Evolutionary conservation across 2,888 invertebrate species (phyloP), one percentile per base, ranked within the genome.

Genomic region (Ephialtes manifestator): DNA sequence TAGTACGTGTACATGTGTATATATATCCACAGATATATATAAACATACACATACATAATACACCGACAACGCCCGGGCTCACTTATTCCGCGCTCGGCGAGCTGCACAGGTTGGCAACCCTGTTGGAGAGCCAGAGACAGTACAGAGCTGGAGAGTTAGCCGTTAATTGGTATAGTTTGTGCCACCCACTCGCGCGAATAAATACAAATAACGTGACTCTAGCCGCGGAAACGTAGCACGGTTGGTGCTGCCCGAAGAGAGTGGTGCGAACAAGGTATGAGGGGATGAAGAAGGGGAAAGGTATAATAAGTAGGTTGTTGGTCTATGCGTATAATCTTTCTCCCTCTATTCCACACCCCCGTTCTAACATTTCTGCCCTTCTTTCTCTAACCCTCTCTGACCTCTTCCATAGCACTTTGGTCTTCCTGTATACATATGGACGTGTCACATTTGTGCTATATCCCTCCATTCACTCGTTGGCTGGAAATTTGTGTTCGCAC

Each of bases 151-250:
- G 51, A 58, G 83, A 83, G 81, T 83, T 83, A 60, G 46, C 68
- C 74, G 74, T 81, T 83, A 83, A 83, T 83, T 83, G 81, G 81
- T 74, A 83, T 81, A 83, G 83, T 83, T 83, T 74, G 48, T 18
- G 74, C 65, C 80, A 81, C 46, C 67, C 75, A 72, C 67, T 74
- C 46, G 60, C 51, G 43, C 63, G 35, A 67, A 75, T 63, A 83
- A 58, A 71, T 63, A 79, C 63, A 79, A 78, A 80, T 71, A 63
- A 74, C 48, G 15, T 48, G 43, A 74, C 48, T 63, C 80, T 63
- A 10, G 78, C 39, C 51, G 68, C 55, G 43, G 39, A 65, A 39
- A 20, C 20, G 65, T 39, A 20, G 65, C 39, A n/a, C 20, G 39
- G 39, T 4, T 2, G 18, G 13, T 60, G 35, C 31, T 39, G 18